These are phyloP conservation scores for Gavia stellata DNA, from an alignment of 2,113 vertebrate genomes.

Conservation along the genomic window DNA sequence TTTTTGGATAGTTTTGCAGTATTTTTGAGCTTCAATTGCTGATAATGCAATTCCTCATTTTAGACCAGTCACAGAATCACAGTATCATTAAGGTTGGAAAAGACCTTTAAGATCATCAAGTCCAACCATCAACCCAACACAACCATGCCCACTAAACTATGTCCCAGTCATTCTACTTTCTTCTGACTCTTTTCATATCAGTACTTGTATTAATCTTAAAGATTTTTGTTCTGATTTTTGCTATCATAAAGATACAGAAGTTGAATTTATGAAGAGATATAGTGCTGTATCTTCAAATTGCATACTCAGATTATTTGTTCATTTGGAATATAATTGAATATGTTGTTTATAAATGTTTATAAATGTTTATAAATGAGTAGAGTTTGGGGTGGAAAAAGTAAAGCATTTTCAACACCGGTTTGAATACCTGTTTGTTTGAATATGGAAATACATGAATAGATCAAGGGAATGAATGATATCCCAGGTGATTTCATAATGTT, in stretches of 20 bases:
- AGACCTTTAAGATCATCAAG: too few species aligned
- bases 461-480: background rate
- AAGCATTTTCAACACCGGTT: background rate
- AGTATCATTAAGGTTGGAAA: too few species aligned
- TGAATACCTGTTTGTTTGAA: background rate
- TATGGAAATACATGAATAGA: background rate
- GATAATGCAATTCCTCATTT: background rate
- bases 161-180: background rate
- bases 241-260: background rate
- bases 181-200: background rate
- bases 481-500: background rate
- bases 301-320: background rate
- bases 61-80: too few species aligned
- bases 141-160: too few species aligned
- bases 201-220: background rate
- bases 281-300: background rate
- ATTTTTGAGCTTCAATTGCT: background rate
- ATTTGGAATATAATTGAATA: background rate
- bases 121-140: too few species aligned
- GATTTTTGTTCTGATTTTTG: background rate
- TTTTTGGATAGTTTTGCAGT: background rate
- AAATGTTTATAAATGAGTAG: background rate
- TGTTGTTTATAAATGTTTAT: background rate
- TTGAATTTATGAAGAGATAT: background rate
- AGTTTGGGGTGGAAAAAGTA: background rate